phyloP scores from a whole-genome alignment of 2,797 vertebrate species.

The Lepus oiostolus region DNA sequence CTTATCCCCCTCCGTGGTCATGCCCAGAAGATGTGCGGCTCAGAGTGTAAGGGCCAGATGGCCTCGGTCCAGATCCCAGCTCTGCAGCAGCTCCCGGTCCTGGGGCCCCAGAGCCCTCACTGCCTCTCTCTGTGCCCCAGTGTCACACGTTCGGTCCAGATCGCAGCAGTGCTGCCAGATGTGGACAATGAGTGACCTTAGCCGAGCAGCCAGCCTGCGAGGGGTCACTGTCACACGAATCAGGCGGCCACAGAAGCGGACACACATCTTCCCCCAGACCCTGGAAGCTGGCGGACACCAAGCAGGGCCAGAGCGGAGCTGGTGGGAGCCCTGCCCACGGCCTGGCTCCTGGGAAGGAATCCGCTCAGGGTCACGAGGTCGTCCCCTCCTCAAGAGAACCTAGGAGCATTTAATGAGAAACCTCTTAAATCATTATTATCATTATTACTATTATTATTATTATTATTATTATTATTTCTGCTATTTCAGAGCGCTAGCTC shows the following conservation, averaged over 20 bases:
- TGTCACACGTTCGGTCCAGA: not conserved
- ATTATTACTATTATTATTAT: too few species aligned
- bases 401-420: not conserved
- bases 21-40: not conserved
- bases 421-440: too few species aligned
- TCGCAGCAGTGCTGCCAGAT: too few species aligned
- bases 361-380: too few species aligned
- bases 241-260: not conserved
- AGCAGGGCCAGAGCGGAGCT: not conserved
- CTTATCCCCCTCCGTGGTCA: not conserved
- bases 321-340: not conserved
- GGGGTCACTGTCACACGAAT: not conserved
- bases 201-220: too few species aligned
- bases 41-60: not conserved
- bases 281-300: not conserved
- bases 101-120: not conserved
- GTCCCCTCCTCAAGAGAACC: not conserved
- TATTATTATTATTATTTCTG: too few species aligned
- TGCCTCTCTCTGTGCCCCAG: not conserved
- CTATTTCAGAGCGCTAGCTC: too few species aligned
- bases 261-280: rapidly evolving
- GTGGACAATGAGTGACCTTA: too few species aligned
- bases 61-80: not conserved
- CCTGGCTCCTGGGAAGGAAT: not conserved
- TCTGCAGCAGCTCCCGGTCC: not conserved